Conservation (phyloP, 2,797 vertebrate genomes). For the Myoxocephalus aenaeus region DNA sequence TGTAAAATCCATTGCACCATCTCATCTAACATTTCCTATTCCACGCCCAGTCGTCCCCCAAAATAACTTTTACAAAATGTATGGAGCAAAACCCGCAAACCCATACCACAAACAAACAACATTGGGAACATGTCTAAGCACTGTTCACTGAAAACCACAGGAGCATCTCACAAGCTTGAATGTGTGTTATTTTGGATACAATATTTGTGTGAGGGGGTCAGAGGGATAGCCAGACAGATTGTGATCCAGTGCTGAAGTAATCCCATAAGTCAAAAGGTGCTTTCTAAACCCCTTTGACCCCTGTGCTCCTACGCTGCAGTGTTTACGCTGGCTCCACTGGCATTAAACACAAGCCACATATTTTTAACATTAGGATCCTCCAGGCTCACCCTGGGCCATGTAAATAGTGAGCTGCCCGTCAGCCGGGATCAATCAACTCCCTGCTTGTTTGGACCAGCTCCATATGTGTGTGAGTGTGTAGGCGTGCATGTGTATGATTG, state of each 20-base stretch:
- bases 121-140: conserved; percentile 26
- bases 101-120: conserved; percentile 51
- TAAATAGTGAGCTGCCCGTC: conserved; percentile 74
- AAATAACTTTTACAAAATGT: conserved; percentile 11
- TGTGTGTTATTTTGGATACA: conserved; percentile 42
- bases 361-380: conserved; percentile 80
- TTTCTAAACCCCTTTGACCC: conserved; percentile 76
- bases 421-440: conserved; percentile 78
- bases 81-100: conserved; percentile 23
- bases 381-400: conserved; percentile 61
- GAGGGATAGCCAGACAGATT: conserved; percentile 34
- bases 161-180: conserved; percentile 4
- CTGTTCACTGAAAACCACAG: conserved; percentile 3
- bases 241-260: conserved; percentile 63
- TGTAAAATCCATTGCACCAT: conserved; percentile 28
- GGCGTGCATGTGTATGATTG: conserved; percentile 32
- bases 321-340: conserved; percentile 77
- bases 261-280: conserved; percentile 69
- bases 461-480: conserved; percentile 57
- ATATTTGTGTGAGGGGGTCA: conserved; percentile 30
- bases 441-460: conserved; percentile 78
- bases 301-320: conserved; percentile 57
- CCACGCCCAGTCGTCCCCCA: conserved; percentile 7
- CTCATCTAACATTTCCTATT: conserved; percentile 13
- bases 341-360: conserved; percentile 80